phyloP scores from a whole-genome alignment of 2,888 invertebrate genomes.

The Pammene aurita region DNA sequence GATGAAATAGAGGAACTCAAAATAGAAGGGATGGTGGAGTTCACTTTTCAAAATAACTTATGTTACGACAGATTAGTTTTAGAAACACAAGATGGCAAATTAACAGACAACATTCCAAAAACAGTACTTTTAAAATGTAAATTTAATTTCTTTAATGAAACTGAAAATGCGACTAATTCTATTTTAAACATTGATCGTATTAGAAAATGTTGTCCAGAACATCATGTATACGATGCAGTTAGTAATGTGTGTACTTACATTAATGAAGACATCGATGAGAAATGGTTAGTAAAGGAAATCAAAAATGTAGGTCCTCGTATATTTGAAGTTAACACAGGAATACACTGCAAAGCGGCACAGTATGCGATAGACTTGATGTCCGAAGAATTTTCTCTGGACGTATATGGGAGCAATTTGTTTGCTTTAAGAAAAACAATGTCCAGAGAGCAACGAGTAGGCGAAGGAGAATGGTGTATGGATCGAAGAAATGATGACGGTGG shows the following conservation, averaged over 20 bases:
- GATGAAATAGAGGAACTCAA: constrained; percentile 51
- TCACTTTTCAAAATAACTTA: constrained; percentile 45
- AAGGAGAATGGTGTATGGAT: constrained; percentile 77
- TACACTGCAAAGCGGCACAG: constrained; percentile 66
- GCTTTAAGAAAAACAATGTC: constrained; percentile 51
- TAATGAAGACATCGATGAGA: constrained; percentile 50
- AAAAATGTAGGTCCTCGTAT: constrained; percentile 54
- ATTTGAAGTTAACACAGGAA: constrained; percentile 63
- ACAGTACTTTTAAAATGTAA: constrained; percentile 64
- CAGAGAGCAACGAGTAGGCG: constrained; percentile 48
- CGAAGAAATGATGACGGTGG: constrained; percentile 51
- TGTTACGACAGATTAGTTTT: constrained; percentile 69
- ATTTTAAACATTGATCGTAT: constrained; percentile 58
- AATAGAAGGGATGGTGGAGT: constrained; percentile 46
- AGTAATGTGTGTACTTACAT: constrained; percentile 63
- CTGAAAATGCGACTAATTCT: constrained; percentile 47
- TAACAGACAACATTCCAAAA: constrained; percentile 63
- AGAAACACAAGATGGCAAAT: constrained; percentile 61
- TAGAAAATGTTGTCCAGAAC: constrained; percentile 72
- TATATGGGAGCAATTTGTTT: constrained; percentile 61
- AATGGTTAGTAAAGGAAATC: constrained; percentile 57
- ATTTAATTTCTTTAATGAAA: constrained; percentile 48
- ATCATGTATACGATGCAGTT: constrained; percentile 64
- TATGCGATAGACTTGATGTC: constrained; percentile 65
- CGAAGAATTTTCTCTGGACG: constrained; percentile 55